Conservation (phyloP, 2,888 invertebrate species). For the Drosophila mayaguana region DNA sequence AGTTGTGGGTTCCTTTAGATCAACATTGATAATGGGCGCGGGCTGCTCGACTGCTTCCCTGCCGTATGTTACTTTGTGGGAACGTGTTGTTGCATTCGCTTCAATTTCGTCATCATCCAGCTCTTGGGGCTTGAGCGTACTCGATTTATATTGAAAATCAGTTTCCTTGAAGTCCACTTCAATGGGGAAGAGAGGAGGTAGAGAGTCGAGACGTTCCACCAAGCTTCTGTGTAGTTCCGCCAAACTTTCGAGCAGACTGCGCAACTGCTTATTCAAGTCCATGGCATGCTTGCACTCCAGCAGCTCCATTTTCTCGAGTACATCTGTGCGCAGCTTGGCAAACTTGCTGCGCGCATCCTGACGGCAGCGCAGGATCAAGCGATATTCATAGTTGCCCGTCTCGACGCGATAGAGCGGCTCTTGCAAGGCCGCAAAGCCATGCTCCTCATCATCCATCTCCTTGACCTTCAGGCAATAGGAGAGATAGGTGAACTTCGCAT, state of each 20-base stretch:
- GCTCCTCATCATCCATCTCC: conserved; percentile 99
- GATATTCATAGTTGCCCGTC: conserved; percentile 99
- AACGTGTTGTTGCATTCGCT: conserved; percentile 31
- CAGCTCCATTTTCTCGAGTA: conserved; percentile 98
- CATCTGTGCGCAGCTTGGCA: conserved; percentile 94
- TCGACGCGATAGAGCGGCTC: conserved; percentile 99
- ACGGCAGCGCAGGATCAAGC: conserved; percentile 96
- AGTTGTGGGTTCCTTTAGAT: conserved; percentile 34
- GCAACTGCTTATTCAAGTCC: conserved; percentile 94
- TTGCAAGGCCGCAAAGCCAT: conserved; percentile 95
- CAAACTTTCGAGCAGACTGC: conserved; percentile 93
- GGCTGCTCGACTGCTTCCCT: conserved; percentile 81
- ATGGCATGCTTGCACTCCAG: conserved; percentile 99
- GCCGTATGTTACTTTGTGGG: conserved; percentile 66
- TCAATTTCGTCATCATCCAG: conserved; percentile 81
- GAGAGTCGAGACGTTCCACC: conserved; percentile 90
- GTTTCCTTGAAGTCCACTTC: conserved; percentile 97
- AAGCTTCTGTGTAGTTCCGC: conserved; percentile 90
- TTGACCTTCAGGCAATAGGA: conserved; percentile 99
- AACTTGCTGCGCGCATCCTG: conserved; percentile 96
- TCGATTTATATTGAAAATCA: conserved; percentile 94
- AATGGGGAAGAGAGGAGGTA: conserved; percentile 94
- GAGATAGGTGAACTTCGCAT: conserved; percentile 99
- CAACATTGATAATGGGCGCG: conserved; percentile 75
- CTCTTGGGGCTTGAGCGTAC: conserved; percentile 81